Evolutionary conservation across 2,113 vertebrate genomes (phyloP), one percentile per base, ranked within the genome.

Genomic region (Ascaphus truei): DNA sequence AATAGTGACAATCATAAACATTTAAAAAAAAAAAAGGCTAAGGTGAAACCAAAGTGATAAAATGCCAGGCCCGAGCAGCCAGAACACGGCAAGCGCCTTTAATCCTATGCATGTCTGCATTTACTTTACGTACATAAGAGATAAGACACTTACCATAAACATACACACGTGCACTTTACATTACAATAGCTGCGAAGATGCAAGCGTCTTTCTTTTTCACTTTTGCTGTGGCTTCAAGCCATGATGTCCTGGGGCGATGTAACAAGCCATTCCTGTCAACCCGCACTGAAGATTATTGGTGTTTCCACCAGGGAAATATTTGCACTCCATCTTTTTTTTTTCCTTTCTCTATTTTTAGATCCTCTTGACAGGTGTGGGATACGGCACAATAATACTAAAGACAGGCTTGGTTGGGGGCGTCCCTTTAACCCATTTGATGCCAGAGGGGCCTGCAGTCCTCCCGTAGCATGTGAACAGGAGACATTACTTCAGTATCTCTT

Each of bases 1-100:
- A 82, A 84, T 85, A 86, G 77, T 75, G 78, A 77, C 73, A 78
- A 71, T 79, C 81, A 81, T 72, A 56, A n/a, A n/a, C n/a, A n/a
- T n/a, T n/a, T n/a, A n/a, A n/a, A n/a, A n/a, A n/a, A n/a, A n/a
- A n/a, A 71, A 80, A 80, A 73, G 31, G 67, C 74, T 72, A 60
- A 65, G 26, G 16, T 5, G 51, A 63, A 69, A 62, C 61, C 55
- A 63, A 61, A 73, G 60, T 67, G 62, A 72, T 58, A 53, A 71
- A 63, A 80, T 26, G 59, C 67, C 33, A 37, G 56, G 26, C 48
- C 72, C 68, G 76, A 73, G 65, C 7, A 15, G 65, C 5, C 1
- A n/a, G n/a, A n/a, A n/a, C n/a, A n/a, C n/a, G n/a, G n/a, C n/a
- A 1, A 1, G 36, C 12, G n/a, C 10, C 50, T 10, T 11, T 31